Conservation (phyloP, 2,113 vertebrate species). For the Ameiurus melas region DNA sequence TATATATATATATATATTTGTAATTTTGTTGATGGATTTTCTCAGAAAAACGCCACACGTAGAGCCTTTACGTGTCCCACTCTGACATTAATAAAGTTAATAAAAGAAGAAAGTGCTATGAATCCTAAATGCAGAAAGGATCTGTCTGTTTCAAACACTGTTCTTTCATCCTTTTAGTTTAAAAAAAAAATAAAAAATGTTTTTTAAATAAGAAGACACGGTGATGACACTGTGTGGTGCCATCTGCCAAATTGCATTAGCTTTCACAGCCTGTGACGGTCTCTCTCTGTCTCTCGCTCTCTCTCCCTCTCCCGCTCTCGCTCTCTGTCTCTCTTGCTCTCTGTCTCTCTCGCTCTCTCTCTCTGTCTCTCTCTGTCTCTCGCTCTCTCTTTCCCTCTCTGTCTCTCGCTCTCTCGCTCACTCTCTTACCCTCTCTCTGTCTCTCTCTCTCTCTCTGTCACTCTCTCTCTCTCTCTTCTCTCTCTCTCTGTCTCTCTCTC, state of each 20-base stretch:
- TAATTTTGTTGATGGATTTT: background rate
- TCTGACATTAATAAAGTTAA: background rate
- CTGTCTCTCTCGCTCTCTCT: no score
- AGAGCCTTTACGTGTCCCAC: background rate
- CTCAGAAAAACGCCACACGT: background rate
- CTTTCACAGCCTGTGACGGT: slow-evolving; percentile 12
- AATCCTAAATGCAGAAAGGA: background rate
- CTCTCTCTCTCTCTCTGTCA: slow-evolving; percentile 28
- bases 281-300: background rate
- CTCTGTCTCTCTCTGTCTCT: no score
- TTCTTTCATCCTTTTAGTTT: background rate
- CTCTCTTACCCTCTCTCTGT: background rate
- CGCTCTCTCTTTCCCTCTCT: no score
- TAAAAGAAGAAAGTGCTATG: background rate
- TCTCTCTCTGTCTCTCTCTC: no score
- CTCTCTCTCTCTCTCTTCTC: background rate
- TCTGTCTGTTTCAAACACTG: background rate
- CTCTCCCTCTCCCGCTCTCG: background rate
- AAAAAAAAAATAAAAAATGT: no score
- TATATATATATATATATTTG: no score
- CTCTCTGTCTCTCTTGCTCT: slow-evolving; percentile 29
- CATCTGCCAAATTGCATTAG: slow-evolving; percentile 19
- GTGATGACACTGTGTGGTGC: background rate
- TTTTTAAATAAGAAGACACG: background rate
- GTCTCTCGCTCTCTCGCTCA: background rate